These are phyloP conservation scores for Spongia lamella DNA, from an alignment of 37 sponge, comb jelly and placozoan genomes.

Conservation along the genomic window DNA sequence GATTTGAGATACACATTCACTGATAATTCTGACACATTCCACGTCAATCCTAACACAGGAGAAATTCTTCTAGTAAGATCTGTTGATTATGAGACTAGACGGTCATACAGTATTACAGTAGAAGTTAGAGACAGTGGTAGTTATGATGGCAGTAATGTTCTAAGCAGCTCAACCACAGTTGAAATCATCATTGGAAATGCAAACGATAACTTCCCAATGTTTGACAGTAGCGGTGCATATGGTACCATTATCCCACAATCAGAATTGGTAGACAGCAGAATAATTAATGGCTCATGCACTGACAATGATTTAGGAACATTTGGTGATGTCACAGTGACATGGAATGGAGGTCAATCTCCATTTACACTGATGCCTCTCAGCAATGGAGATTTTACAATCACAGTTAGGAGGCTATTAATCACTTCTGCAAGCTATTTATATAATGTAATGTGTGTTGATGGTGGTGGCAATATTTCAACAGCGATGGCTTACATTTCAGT, in stretches of 20 bases:
- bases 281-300: slow-evolving; percentile 49
- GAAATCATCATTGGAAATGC: slow-evolving; percentile 39
- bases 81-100: slow-evolving; percentile 52
- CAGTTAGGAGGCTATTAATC: slow-evolving; percentile 30
- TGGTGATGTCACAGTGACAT: slow-evolving; percentile 15
- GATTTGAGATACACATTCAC: slow-evolving; percentile 34
- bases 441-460: slow-evolving; percentile 62
- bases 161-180: slow-evolving; percentile 33
- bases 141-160: slow-evolving; percentile 47
- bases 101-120: slow-evolving; percentile 21
- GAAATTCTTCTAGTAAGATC: slow-evolving; percentile 39
- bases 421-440: slow-evolving; percentile 28
- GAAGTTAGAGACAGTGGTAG: slow-evolving; percentile 63
- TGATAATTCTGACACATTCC: slow-evolving; percentile 24
- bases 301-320: slow-evolving; percentile 52
- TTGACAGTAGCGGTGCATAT: slow-evolving; percentile 61
- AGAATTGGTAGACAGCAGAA: slow-evolving; percentile 5
- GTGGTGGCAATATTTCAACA: neutral
- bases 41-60: slow-evolving; percentile 52
- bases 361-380: neutral
- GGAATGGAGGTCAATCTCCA: slow-evolving; percentile 16
- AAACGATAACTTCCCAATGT: slow-evolving; percentile 58
- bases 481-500: slow-evolving; percentile 61
- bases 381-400: slow-evolving; percentile 15
- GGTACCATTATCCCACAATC: slow-evolving; percentile 35